Evolutionary conservation across 2,888 invertebrate genomes (phyloP).

Genomic region (Drosophila sordidapex): DNA sequence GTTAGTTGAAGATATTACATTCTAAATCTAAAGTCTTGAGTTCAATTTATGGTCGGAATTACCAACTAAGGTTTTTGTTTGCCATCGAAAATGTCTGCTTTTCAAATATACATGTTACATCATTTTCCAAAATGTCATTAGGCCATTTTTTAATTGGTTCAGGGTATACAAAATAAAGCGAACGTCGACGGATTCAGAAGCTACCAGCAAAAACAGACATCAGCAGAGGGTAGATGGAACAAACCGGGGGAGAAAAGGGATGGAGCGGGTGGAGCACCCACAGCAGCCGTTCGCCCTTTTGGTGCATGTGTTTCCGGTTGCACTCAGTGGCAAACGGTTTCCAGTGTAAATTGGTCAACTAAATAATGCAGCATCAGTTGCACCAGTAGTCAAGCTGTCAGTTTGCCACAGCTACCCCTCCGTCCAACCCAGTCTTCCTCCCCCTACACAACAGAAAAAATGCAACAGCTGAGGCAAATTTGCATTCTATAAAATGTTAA

Average conservation of each 20-base stretch:
- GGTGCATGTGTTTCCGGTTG: constrained; percentile 74
- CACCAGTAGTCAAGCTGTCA: constrained; percentile 62
- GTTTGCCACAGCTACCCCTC: constrained; percentile 5
- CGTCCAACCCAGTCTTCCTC: neutral
- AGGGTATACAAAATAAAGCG: neutral
- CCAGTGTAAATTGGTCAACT: constrained; percentile 81
- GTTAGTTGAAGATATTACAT: neutral
- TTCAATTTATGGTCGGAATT: neutral
- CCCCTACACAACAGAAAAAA: constrained; percentile 2
- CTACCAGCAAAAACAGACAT: constrained; percentile 14
- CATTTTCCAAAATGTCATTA: neutral
- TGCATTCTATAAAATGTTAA: constrained; percentile 66
- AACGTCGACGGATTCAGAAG: neutral
- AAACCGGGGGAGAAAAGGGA: neutral
- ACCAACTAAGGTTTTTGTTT: neutral
- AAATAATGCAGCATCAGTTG: constrained; percentile 81
- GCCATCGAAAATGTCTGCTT: neutral
- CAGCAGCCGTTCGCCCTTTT: constrained; percentile 19
- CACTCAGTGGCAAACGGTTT: constrained; percentile 71
- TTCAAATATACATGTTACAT: neutral
- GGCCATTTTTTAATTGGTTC: neutral
- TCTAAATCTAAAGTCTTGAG: neutral
- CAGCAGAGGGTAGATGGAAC: neutral
- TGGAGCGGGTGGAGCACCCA: neutral
- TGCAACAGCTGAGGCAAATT: constrained; percentile 68